A percentile compares a stretch with the other conserved stretches of the same genome.
These are phyloP conservation scores for Austrolebias charrua DNA, from an alignment of 2,797 vertebrate genomes.

Conservation along the genomic window DNA sequence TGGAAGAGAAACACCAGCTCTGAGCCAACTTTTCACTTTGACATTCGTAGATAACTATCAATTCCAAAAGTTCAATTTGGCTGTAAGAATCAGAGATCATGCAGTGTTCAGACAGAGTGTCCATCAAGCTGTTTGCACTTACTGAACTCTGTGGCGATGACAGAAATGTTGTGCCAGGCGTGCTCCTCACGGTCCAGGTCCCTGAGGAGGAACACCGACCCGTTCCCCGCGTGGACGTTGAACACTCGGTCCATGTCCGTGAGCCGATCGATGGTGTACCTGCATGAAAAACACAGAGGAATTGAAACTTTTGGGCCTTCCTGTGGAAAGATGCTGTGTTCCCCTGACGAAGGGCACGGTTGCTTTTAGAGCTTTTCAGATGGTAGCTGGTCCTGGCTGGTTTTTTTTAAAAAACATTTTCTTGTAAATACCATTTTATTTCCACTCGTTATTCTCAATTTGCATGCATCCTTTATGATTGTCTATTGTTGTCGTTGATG, in stretches of 20 bases:
- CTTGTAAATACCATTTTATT: too few species aligned
- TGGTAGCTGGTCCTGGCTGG: too few species aligned
- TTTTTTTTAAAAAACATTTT: too few species aligned
- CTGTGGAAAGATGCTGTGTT: neutral
- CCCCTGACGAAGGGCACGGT: neutral
- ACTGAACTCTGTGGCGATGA: slow-evolving; percentile 93
- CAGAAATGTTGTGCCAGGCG: slow-evolving; percentile 94
- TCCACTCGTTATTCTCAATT: too few species aligned
- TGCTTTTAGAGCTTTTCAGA: neutral
- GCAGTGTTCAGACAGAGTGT: neutral
- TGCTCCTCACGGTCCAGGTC: slow-evolving; percentile 89
- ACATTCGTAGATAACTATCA: slow-evolving; percentile 8
- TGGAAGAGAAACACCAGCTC: slow-evolving; percentile 13
- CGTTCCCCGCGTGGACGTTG: slow-evolving; percentile 91
- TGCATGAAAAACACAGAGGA: slow-evolving; percentile 57
- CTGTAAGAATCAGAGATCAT: neutral
- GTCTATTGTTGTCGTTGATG: too few species aligned
- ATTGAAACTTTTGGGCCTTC: neutral
- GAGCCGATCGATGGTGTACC: slow-evolving; percentile 93
- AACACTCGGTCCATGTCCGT: slow-evolving; percentile 96
- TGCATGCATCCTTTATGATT: too few species aligned
- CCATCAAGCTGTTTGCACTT: slow-evolving; percentile 68
- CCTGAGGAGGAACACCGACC: slow-evolving; percentile 89
- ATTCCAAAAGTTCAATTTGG: slow-evolving; percentile 37
- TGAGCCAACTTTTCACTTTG: slow-evolving; percentile 14